Percentiles rank a stretch among this genome's conserved stretches.
phyloP scores from a whole-genome alignment of 2,113 vertebrate genomes.

The Callipepla californica region DNA sequence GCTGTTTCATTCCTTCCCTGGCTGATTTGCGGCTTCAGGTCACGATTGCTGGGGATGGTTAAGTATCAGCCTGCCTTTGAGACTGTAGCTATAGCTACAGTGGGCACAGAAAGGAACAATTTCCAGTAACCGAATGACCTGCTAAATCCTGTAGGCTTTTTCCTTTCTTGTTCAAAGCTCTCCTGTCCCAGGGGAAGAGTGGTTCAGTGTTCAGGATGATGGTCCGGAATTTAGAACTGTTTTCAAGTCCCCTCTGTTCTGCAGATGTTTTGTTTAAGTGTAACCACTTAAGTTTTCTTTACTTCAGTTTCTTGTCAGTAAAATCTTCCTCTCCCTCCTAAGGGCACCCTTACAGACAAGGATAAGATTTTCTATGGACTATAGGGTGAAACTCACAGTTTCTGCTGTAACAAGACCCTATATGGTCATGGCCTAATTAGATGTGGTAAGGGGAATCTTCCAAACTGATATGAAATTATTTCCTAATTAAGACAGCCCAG shows the following conservation, averaged over 20 bases:
- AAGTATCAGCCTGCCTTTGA: not conserved
- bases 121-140: fast-evolving
- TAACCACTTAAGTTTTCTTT: not conserved
- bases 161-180: not conserved
- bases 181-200: not conserved
- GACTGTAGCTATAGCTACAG: not conserved
- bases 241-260: not conserved
- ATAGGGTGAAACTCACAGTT: not conserved
- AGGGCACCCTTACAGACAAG: not conserved
- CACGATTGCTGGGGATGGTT: not conserved
- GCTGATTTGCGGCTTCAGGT: not conserved
- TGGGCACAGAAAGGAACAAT: not conserved
- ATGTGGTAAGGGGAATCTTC: not conserved
- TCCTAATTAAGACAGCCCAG: not conserved
- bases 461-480: not conserved
- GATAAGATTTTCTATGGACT: not conserved
- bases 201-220: not conserved
- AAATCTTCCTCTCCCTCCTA: not conserved
- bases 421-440: not conserved
- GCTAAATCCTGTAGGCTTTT: not conserved
- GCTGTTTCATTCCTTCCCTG: not conserved
- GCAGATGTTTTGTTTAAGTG: not conserved
- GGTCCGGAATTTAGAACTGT: not conserved
- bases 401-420: not conserved
- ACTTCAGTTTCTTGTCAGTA: not conserved